Percentiles rank a stretch among this genome's conserved stretches.
These are phyloP conservation scores for Lordiphosa collinella DNA, from an alignment of 1,140 invertebrate genomes.

Conservation along the genomic window DNA sequence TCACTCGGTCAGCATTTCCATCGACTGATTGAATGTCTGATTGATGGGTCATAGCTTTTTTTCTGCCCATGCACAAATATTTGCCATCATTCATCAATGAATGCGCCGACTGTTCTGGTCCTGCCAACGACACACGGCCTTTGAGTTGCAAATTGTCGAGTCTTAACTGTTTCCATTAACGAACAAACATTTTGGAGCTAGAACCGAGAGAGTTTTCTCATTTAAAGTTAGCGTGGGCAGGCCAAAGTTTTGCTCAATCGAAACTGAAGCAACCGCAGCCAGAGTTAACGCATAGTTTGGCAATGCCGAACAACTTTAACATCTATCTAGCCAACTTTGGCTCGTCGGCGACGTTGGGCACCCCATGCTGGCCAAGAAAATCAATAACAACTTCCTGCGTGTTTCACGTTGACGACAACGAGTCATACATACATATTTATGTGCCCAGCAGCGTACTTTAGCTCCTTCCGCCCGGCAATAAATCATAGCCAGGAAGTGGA, in stretches of 20 bases:
- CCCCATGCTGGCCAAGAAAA: slow-evolving; percentile 41
- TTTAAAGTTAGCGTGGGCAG: slow-evolving; percentile 29
- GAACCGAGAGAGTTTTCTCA: slow-evolving; percentile 22
- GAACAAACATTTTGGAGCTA: background rate
- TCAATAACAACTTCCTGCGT: slow-evolving; percentile 40
- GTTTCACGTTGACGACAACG: slow-evolving; percentile 3
- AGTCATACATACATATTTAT: slow-evolving; percentile 28
- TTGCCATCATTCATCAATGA: slow-evolving; percentile 47
- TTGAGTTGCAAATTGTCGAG: slow-evolving; percentile 31
- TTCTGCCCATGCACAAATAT: slow-evolving; percentile 31
- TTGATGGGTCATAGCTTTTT: slow-evolving; percentile 35
- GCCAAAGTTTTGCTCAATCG: slow-evolving; percentile 18
- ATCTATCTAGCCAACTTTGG: slow-evolving; percentile 58
- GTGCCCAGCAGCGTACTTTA: slow-evolving; percentile 33
- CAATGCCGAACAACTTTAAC: slow-evolving; percentile 34
- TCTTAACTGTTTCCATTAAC: slow-evolving; percentile 35
- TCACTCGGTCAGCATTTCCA: slow-evolving; percentile 42
- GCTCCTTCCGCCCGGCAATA: slow-evolving; percentile 10
- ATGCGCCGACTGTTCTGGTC: slow-evolving; percentile 2
- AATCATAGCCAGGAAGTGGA: slow-evolving; percentile 32
- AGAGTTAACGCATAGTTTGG: slow-evolving; percentile 26
- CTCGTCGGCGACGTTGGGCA: slow-evolving; percentile 33
- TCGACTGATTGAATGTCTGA: slow-evolving; percentile 38
- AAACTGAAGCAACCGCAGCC: slow-evolving; percentile 21
- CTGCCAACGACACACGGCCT: slow-evolving; percentile 33